phyloP scores from a whole-genome alignment of 2,797 vertebrate genomes.

The Callimico goeldii region DNA sequence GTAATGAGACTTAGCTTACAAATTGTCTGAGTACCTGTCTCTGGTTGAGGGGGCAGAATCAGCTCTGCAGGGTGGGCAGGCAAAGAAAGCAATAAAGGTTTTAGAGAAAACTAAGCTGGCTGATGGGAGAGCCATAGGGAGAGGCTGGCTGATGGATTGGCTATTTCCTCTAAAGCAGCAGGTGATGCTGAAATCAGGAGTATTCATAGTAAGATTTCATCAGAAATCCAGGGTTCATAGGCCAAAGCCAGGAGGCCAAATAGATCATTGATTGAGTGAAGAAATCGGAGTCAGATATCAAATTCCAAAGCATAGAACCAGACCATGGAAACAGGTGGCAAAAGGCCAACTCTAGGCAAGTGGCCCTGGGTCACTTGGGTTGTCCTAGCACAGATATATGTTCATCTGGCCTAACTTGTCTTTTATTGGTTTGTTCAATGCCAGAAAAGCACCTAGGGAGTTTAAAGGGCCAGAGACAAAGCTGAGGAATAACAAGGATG shows the following conservation, averaged over 20 bases:
- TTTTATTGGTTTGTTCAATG: background rate
- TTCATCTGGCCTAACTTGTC: background rate
- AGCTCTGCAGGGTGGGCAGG: background rate
- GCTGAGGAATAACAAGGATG: background rate
- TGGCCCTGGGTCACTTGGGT: background rate
- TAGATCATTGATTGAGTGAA: background rate
- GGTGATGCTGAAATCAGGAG: background rate
- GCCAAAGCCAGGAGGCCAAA: background rate
- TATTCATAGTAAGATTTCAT: background rate
- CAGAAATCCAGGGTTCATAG: background rate
- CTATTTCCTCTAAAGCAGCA: background rate
- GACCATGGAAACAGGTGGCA: background rate
- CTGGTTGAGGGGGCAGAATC: background rate
- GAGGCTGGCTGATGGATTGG: background rate
- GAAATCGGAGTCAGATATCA: background rate
- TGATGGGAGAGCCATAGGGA: background rate
- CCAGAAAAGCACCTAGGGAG: background rate
- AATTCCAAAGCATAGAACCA: slow-evolving; percentile 1
- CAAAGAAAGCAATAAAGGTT: background rate
- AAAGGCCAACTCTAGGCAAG: background rate
- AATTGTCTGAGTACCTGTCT: background rate
- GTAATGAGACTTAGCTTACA: background rate
- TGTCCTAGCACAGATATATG: background rate
- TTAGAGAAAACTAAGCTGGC: background rate
- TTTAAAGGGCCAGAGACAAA: background rate